These are phyloP conservation scores for Peromyscus maniculatus DNA, from an alignment of 2,113 vertebrate genomes.

Conservation along the genomic window DNA sequence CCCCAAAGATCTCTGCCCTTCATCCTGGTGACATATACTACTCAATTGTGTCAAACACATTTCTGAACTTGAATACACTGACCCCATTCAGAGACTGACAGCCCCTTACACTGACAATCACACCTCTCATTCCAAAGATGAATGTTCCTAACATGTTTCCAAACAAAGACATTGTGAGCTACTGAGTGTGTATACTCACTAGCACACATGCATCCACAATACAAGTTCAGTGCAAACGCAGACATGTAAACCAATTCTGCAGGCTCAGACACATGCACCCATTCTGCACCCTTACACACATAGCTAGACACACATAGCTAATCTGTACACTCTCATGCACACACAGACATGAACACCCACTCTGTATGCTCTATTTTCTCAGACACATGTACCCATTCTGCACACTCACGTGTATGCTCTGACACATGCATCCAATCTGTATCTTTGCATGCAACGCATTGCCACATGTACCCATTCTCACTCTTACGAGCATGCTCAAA, in stretches of 20 bases:
- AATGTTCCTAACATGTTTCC: not conserved
- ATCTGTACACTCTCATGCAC: not conserved
- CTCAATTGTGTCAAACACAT: not conserved
- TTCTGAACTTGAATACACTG: not conserved
- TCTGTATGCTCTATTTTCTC: not conserved
- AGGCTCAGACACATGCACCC: not conserved
- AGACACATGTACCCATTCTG: not conserved
- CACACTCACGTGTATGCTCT: not conserved
- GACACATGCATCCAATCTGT: not conserved
- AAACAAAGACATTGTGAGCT: not conserved
- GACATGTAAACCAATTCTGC: not conserved
- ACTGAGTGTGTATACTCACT: fast-evolving
- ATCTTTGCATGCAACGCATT: not conserved
- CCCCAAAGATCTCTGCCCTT: not conserved
- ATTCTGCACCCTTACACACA: not conserved
- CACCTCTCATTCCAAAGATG: not conserved
- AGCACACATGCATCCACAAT: not conserved
- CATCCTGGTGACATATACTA: not conserved
- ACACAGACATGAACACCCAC: not conserved
- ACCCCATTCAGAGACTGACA: not conserved
- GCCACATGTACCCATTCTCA: not conserved
- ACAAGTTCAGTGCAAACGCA: not conserved
- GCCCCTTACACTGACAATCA: fast-evolving
- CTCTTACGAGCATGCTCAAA: not conserved
- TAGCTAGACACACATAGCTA: not conserved